Evolutionary conservation across 2,888 invertebrate species (phyloP).

Genomic region (Boloria selene): DNA sequence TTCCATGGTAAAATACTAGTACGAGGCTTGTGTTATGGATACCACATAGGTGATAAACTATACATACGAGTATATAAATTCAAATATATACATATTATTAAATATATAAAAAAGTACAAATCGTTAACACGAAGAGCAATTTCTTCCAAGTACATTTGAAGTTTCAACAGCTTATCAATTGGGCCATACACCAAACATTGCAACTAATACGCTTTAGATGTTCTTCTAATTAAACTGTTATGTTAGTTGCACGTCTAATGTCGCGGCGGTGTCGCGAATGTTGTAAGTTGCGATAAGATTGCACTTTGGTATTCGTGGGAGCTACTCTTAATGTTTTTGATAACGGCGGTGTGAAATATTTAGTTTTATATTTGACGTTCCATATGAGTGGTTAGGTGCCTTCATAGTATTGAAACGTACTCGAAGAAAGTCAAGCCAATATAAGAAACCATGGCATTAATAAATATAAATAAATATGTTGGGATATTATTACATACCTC

Average conservation of each 20-base stretch:
- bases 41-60: too few relatives aligned
- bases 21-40: too few relatives aligned
- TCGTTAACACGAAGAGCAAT: not conserved
- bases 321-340: slow-evolving; percentile 32
- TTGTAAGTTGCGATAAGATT: slow-evolving; percentile 51
- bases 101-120: too few relatives aligned
- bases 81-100: too few relatives aligned
- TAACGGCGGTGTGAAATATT: slow-evolving; percentile 30
- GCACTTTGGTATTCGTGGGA: slow-evolving; percentile 34
- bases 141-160: not conserved
- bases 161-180: slow-evolving; percentile 36
- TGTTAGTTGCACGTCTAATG: slow-evolving; percentile 70
- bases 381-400: not conserved
- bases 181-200: slow-evolving; percentile 48
- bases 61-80: too few relatives aligned
- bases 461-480: too few relatives aligned
- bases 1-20: too few relatives aligned
- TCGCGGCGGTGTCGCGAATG: slow-evolving; percentile 60
- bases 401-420: not conserved
- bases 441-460: too few relatives aligned
- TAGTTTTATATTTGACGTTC: not conserved
- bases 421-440: too few relatives aligned
- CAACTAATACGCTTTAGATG: slow-evolving; percentile 68
- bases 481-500: too few relatives aligned
- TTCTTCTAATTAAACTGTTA: slow-evolving; percentile 79